Conservation (phyloP, 2,113 vertebrate species). For the Dendropsophus ebraccatus region DNA sequence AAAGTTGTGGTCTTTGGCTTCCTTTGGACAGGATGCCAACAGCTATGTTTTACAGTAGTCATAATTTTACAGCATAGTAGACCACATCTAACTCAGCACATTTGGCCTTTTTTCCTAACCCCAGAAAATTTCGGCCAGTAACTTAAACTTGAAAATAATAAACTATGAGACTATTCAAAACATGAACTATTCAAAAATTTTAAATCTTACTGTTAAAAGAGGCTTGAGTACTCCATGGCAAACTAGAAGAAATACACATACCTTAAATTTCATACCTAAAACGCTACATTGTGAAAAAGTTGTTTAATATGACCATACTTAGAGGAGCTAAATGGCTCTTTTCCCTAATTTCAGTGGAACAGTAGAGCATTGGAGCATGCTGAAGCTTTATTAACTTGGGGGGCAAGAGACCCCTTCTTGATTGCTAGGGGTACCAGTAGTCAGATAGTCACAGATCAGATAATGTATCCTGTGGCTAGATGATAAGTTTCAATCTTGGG, state of each 20-base stretch:
- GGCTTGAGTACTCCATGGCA: no score
- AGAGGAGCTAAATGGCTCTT: no score
- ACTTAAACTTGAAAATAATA: conserved; percentile 19
- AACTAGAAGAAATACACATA: not conserved
- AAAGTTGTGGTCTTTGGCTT: conserved; percentile 57
- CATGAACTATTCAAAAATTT: not conserved
- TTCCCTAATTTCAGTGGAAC: no score
- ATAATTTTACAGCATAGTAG: not conserved
- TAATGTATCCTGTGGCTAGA: no score
- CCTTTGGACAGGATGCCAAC: conserved; percentile 41
- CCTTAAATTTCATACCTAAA: not conserved
- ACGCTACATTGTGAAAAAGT: not conserved
- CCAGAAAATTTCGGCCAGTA: not conserved
- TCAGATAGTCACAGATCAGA: no score
- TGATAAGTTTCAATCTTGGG: no score
- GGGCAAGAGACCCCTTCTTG: no score
- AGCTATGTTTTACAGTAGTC: conserved; percentile 43
- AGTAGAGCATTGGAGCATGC: no score
- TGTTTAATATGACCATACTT: no score
- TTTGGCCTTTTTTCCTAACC: conserved; percentile 13
- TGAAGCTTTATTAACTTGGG: no score
- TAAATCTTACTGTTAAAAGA: not conserved
- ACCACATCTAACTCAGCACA: conserved; percentile 50
- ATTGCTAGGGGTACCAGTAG: no score
- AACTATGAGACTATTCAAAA: not conserved